Percentiles rank a stretch among this genome's conserved stretches.
Evolutionary conservation across 2,888 invertebrate genomes (phyloP).

Genomic region (Cataglyphis rosenhaueri): DNA sequence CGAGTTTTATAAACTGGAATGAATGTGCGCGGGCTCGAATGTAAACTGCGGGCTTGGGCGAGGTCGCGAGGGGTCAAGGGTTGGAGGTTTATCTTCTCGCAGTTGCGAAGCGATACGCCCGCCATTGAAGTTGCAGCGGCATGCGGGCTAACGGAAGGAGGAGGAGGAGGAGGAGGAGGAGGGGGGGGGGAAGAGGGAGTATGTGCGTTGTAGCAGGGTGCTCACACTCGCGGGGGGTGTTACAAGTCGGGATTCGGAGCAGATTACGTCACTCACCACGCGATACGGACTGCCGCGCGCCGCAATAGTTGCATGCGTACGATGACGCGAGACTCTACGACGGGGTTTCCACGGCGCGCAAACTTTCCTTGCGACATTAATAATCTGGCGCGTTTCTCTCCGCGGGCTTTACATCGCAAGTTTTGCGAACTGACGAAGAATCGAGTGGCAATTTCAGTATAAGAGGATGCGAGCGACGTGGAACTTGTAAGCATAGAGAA

Average conservation of each 20-base stretch:
- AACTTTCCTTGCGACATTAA: conserved; percentile 12
- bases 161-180: background rate
- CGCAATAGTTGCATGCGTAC: conserved; percentile 55
- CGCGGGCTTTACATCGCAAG: background rate
- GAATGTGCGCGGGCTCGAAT: conserved; percentile 73
- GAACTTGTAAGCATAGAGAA: background rate
- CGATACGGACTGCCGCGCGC: conserved; percentile 56
- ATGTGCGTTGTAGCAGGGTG: conserved; percentile 53
- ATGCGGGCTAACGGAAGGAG: conserved; percentile 69
- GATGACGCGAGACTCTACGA: conserved; percentile 29
- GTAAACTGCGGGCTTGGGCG: conserved; percentile 68
- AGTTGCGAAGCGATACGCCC: conserved; percentile 76
- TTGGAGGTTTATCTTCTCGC: conserved; percentile 76
- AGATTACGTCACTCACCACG: conserved; percentile 75
- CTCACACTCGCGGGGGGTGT: conserved; percentile 66
- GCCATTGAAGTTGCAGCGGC: conserved; percentile 73
- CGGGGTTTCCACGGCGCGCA: conserved; percentile 16
- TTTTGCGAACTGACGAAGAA: background rate
- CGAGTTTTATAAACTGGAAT: conserved; percentile 78
- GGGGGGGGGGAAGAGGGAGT: too few species aligned
- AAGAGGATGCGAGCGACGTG: background rate
- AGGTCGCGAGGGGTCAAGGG: conserved; percentile 74
- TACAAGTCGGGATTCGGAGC: conserved; percentile 73
- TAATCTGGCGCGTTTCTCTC: background rate
- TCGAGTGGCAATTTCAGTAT: background rate